Conservation (phyloP, 2,797 vertebrate genomes). For the Pangasius macronema region DNA sequence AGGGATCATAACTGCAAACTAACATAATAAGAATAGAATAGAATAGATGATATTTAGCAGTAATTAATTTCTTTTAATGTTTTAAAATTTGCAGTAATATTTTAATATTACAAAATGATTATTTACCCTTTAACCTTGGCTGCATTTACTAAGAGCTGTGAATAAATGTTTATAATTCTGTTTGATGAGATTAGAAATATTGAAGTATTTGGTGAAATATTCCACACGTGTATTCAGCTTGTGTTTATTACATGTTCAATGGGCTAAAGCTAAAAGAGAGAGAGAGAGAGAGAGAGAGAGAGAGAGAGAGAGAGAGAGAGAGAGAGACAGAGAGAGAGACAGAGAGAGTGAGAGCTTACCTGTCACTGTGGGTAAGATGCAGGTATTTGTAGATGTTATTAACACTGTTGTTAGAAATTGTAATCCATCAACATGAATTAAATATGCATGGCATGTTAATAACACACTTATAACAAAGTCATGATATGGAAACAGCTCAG, state of each 20-base stretch:
- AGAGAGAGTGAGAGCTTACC: not conserved
- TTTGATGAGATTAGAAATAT: not conserved
- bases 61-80: not conserved
- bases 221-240: not conserved
- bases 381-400: not conserved
- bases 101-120: not conserved
- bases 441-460: not conserved
- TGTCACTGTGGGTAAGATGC: no score
- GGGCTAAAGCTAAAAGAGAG: not conserved
- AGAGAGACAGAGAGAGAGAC: not conserved
- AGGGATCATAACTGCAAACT: no score
- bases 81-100: not conserved
- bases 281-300: not conserved
- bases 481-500: not conserved
- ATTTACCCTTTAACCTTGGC: not conserved
- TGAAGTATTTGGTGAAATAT: not conserved
- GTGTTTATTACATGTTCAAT: not conserved
- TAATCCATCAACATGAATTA: not conserved
- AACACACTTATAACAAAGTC: not conserved
- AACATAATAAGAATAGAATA: not conserved
- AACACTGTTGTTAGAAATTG: not conserved
- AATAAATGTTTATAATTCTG: not conserved
- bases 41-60: not conserved
- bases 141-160: not conserved
- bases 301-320: not conserved